Base-by-base conservation (phyloP, 2,888 invertebrate species). In the Sarcophaga rosellei region DNA sequence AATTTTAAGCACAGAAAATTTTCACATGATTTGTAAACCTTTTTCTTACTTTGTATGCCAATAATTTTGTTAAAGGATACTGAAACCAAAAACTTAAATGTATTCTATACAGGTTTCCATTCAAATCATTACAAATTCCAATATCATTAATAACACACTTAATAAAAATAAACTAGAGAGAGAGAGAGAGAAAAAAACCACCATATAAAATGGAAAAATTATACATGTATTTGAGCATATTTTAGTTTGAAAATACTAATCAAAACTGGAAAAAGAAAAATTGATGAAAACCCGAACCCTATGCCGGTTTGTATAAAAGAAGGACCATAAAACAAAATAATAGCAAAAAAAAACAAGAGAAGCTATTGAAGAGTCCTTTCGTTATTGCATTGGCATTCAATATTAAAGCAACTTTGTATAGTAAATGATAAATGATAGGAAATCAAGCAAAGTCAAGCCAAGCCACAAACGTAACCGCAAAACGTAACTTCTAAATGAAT, bases 341-440 rank as follows among this genome's bases (percentile, higher is more conserved):
- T 1, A 62, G 59, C 12, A 21, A 59, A 11, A 76, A 63, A 53
- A 53, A 4, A 15, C 1, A 35, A 35, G 35, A 10, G 17, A 53
- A 53, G 17, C 12, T 53, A 53, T 53, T 53, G 17, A 53, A 53
- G 53, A 73, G 23, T 35, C 25, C 63, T 35, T 77, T 23, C 17
- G 53, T 63, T 63, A 10, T 11, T 70, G 17, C 21, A n/a, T n/a
- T 73, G 17, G 15, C 21, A 17, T 25, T 21, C 62, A 68, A 81
- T 72, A 53, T n/a, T 23, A 68, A 57, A 74, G 20, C 12, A 76
- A 45, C 25, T 21, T 69, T 83, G 66, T 25, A 11, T 70, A 59
- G 73, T 57, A 77, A 72, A 86, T 86, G 84, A 86, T 84, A 84
- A 86, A 86, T 84, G 86, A 66, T 84, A 73, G 77, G 69, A 76